Base-by-base conservation (phyloP, 2,113 vertebrate species). In the Catharus bicknelli region DNA sequence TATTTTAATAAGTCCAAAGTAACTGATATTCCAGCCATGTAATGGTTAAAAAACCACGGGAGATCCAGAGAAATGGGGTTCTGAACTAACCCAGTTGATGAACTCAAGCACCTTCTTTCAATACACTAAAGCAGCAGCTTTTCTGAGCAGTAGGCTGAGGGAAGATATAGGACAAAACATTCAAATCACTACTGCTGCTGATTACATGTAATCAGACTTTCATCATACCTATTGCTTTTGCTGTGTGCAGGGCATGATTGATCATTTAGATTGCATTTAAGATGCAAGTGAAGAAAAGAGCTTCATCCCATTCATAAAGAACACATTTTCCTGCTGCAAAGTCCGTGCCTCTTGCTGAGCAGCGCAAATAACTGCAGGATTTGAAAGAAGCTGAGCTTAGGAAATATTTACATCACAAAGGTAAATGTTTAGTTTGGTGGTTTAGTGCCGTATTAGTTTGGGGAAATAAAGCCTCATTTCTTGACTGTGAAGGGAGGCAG, bases 361-460 rank as follows among this genome's bases (percentile, higher is more conserved):
- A 77, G n/a, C 2, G 0, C 70, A 85, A 89, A 90, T 61, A 91
- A 69, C 20, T 1, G 27, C 43, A 29, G 5, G 1, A 86, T 30
- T 53, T 83, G 82, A 69, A 1, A 67, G 40, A 40, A 90, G 36
- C 45, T 74, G 55, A 57, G n/a, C 61, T 86, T 78, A 22, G 69
- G 83, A 91, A 93, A 90, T 88, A 95, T 88, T 93, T 95, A 70
- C 82, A 88, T 54, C 61, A 77, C 68, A 74, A 88, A 91, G 72
- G 85, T 88, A 91, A 90, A 90, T 57, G 78, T 94, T 96, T 87
- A 55, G 36, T 55, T 82, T 21, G 43, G 58, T 50, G 64, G 26
- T 51, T 88, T 81, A 72, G 55, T 23, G 40, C 27, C 5, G 3
- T 20, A 42, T 80, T 70, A 70, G 34, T 61, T 61, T 34, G 48